A percentile compares a stretch with the other conserved stretches of the same genome.
phyloP scores from a whole-genome alignment of 2,113 vertebrate genomes.

The Gnathonemus echidnorhynchus region DNA sequence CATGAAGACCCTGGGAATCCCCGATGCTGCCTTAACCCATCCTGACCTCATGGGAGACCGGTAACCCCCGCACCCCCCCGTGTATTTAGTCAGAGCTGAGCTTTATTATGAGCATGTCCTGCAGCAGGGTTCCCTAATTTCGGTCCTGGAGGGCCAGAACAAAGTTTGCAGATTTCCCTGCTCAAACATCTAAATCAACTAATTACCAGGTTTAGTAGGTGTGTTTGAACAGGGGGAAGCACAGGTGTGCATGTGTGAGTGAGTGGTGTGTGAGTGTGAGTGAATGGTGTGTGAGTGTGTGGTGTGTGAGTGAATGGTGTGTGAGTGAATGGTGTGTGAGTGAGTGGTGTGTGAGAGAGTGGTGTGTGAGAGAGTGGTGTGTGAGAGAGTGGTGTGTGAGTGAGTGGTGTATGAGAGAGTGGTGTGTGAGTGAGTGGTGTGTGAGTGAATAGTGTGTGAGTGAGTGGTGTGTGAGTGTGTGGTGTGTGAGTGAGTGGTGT shows the following conservation, averaged over 20 bases:
- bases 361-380: too few relatives aligned
- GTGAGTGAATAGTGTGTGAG: too few relatives aligned
- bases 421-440: too few relatives aligned
- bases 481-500: too few relatives aligned
- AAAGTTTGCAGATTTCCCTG: neutral
- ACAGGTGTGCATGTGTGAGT: neutral
- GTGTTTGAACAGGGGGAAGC: neutral
- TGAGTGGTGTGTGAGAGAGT: neutral
- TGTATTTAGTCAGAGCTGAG: neutral
- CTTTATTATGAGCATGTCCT: neutral
- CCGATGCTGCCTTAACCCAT: constrained; percentile 51
- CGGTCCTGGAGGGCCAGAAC: neutral
- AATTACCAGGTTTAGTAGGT: neutral
- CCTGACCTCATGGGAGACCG: constrained; percentile 74
- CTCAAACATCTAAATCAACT: neutral
- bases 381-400: too few relatives aligned
- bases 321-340: too few relatives aligned
- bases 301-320: too few relatives aligned
- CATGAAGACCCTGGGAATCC: constrained; percentile 53
- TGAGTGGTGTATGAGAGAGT: too few relatives aligned
- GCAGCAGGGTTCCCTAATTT: neutral
- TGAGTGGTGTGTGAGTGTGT: neutral
- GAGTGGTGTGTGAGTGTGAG: too few relatives aligned
- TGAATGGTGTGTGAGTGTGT: too few relatives aligned
- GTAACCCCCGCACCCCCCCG: constrained; percentile 34